Base-by-base conservation (phyloP, 2,113 vertebrate species). In the Oriolus oriolus region DNA sequence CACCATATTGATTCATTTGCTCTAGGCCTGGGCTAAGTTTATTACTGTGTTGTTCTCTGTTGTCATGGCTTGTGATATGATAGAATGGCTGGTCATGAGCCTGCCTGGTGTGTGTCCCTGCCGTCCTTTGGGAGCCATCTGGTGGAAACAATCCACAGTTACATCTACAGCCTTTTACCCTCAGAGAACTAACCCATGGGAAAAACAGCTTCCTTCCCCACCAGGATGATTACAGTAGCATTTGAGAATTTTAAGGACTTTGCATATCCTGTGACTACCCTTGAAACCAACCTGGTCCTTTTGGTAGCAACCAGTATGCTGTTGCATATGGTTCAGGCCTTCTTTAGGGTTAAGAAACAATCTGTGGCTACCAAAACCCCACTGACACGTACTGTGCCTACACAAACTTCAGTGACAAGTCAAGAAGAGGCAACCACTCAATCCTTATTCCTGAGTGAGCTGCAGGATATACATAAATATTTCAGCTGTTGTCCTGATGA, bases 381-480 rank as follows among this genome's bases (percentile, higher is more conserved):
- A 11, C 9, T 0, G 0, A 75, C 19, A 24, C 0, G 0, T 65
- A 26, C 28, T 59, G n/a, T 47, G 26, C n/a, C 26, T 41, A 41
- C 41, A 61, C 24, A 35, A 41, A 60, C 33, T 45, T 66, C 53
- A 47, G 61, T 45, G 70, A 68, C 21, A 54, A n/a, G 30, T 9
- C 45, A 60, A 22, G 13, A 39, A 53, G 61, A 75, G 53, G 39
- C 28, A 68, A 19, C 39, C 39, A 75, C 13, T 47, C 39, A 41
- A 2, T 75, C 24, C n/a, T 69, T 31, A 76, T 9, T 39, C n/a
- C 47, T 54, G 54, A 75, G n/a, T 27, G 39, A 76, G n/a, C 30
- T 61, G 47, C 1, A 0, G 20, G 54, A 47, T 53, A 47, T 45
- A 41, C 28, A 30, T 47, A 68, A 68, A 47, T 45, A 61, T 54